Evolutionary conservation across 2,888 invertebrate genomes (phyloP).

Genomic region (Meiosimyza platycephala): DNA sequence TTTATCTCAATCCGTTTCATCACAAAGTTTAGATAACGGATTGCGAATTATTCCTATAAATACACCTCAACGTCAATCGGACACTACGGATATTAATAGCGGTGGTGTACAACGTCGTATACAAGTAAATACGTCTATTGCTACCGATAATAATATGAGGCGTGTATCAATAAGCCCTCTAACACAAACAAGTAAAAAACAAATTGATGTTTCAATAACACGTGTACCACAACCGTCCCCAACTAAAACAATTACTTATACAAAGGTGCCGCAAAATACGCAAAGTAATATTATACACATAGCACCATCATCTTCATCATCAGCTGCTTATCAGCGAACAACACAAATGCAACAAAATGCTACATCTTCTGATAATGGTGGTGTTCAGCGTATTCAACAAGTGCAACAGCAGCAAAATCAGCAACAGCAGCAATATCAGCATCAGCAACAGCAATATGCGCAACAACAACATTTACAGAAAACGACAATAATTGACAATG

Average conservation of each 20-base stretch:
- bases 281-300: not conserved
- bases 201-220: not conserved
- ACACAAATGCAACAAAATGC: not conserved
- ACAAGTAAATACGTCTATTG: not conserved
- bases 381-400: not conserved
- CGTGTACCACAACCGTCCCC: not conserved
- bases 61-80: constrained; percentile 3
- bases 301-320: not conserved
- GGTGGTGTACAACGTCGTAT: constrained; percentile 14
- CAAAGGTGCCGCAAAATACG: not conserved
- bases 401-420: no score
- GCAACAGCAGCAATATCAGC: no score
- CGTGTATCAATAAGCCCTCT: not conserved
- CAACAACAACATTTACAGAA: constrained; percentile 15
- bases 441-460: not conserved
- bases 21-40: constrained; percentile 6
- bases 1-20: not conserved
- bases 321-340: not conserved
- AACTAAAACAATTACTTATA: not conserved
- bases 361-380: constrained; percentile 10
- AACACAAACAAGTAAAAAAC: not conserved
- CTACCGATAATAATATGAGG: not conserved
- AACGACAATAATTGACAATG: constrained; percentile 22
- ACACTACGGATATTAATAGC: not conserved
- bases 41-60: constrained; percentile 10